Evolutionary conservation across 2,113 vertebrate species (phyloP).

Genomic region (Oostethus manadensis): DNA sequence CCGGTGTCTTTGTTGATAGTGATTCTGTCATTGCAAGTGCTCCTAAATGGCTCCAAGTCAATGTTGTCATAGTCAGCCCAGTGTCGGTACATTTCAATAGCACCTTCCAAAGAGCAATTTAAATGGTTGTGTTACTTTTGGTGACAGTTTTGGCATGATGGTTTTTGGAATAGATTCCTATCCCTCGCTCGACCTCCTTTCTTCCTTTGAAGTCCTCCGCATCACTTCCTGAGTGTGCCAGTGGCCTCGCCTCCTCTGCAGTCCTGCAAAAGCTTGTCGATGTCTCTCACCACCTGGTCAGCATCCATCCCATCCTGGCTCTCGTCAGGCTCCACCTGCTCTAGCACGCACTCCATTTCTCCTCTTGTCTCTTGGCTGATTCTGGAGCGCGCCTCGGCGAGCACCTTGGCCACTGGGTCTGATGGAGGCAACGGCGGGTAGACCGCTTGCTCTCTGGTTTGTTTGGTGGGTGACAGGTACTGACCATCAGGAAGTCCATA

Average conservation of each 20-base stretch:
- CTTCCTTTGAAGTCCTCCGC: constrained; percentile 21
- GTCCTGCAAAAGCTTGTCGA: constrained; percentile 98
- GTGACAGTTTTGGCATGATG: constrained; percentile 59
- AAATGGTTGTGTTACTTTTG: constrained; percentile 57
- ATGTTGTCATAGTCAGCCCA: constrained; percentile 42
- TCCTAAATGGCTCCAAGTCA: constrained; percentile 35
- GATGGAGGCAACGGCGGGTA: constrained; percentile 66
- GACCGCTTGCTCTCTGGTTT: constrained; percentile 78
- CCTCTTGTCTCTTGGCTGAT: constrained; percentile 71
- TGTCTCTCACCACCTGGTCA: constrained; percentile 95
- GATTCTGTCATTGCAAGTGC: constrained; percentile 39
- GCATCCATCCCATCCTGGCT: constrained; percentile 87
- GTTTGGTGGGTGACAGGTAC: constrained; percentile 92
- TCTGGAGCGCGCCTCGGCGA: constrained; percentile 82
- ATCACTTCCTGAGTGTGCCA: constrained; percentile 86
- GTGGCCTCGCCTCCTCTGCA: constrained; percentile 85
- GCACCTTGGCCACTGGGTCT: constrained; percentile 82
- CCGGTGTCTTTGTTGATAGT: constrained; percentile 28
- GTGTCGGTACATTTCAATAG: constrained; percentile 44
- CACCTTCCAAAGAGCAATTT: constrained; percentile 41
- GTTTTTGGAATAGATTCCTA: constrained; percentile 45
- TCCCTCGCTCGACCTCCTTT: constrained; percentile 37
- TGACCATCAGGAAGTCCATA: constrained; percentile 79
- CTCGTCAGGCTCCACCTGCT: constrained; percentile 81
- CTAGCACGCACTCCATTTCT: constrained; percentile 86